Evolutionary conservation across 2,113 vertebrate species (phyloP).

Genomic region (Nothobranchius kuhntae): DNA sequence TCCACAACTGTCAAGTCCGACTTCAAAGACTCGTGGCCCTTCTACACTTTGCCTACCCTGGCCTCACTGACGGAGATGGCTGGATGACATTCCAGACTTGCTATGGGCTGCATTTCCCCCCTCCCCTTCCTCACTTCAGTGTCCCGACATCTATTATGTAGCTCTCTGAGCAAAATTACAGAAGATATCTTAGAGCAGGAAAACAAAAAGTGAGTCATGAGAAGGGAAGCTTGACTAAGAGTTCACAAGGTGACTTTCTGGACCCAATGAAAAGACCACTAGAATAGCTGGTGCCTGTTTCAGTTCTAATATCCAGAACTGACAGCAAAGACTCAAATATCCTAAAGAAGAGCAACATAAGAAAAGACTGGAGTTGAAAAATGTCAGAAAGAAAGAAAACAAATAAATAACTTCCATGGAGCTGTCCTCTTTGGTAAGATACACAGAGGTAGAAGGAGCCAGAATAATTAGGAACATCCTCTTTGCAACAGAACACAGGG

Average conservation of each 20-base stretch:
- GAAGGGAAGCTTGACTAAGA: neutral
- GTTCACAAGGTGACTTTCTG: constrained; percentile 12
- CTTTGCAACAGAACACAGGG: constrained; percentile 1
- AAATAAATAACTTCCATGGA: constrained; percentile 46
- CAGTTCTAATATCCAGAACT: neutral
- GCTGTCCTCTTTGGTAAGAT: constrained; percentile 4
- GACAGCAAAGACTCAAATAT: neutral
- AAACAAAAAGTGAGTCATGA: constrained; percentile 2
- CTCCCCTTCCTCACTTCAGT: neutral
- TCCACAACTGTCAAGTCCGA: constrained; percentile 62
- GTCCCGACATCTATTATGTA: constrained; percentile 38
- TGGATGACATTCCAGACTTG: constrained; percentile 57
- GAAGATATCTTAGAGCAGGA: constrained; percentile 26
- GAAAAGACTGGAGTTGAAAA: constrained; percentile 1
- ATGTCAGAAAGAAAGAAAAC: constrained; percentile 24
- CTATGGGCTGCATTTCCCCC: constrained; percentile 17
- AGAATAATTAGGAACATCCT: constrained; percentile 36
- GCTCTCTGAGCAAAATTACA: constrained; percentile 37
- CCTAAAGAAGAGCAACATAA: constrained; percentile 6
- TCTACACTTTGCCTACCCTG: constrained; percentile 48
- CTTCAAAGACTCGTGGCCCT: constrained; percentile 69
- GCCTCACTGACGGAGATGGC: constrained; percentile 42
- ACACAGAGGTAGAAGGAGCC: constrained; percentile 15
- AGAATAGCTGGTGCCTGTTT: constrained; percentile 4
- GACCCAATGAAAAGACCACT: neutral